Evolutionary conservation across 2,797 vertebrate genomes (phyloP).

Genomic region (Fistularia commersonii): DNA sequence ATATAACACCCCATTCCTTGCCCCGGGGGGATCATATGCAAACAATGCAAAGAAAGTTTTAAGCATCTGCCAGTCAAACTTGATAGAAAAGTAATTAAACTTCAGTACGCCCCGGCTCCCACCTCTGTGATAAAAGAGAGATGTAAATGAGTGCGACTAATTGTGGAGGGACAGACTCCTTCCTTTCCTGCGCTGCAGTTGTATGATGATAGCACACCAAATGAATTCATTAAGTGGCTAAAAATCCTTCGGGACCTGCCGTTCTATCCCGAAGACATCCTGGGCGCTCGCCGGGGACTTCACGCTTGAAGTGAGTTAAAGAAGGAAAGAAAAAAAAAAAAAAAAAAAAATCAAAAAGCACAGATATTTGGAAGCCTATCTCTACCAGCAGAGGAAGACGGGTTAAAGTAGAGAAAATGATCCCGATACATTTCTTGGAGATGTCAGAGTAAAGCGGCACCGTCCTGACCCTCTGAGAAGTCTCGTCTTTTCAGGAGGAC

Average conservation of each 20-base stretch:
- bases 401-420: conserved; percentile 17
- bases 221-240: conserved; percentile 59
- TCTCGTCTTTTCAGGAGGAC: conserved; percentile 45
- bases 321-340: not conserved
- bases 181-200: conserved; percentile 35
- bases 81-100: conserved; percentile 67
- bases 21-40: conserved; percentile 2
- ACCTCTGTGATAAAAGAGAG: conserved; percentile 59
- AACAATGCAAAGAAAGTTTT: conserved; percentile 42
- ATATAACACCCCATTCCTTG: no score
- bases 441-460: conserved; percentile 54
- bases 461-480: conserved; percentile 35
- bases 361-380: conserved; percentile 17
- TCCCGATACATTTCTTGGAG: conserved; percentile 29
- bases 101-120: conserved; percentile 42
- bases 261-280: conserved; percentile 29
- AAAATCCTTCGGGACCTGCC: conserved; percentile 45
- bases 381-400: conserved; percentile 2
- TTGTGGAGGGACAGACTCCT: conserved; percentile 49
- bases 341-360: not conserved
- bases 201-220: conserved; percentile 38
- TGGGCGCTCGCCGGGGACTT: conserved; percentile 34
- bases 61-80: conserved; percentile 56
- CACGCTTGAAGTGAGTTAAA: conserved; percentile 18
- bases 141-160: conserved; percentile 68